phyloP scores from a whole-genome alignment of 2,113 vertebrate species.

The Notiomystis cincta region DNA sequence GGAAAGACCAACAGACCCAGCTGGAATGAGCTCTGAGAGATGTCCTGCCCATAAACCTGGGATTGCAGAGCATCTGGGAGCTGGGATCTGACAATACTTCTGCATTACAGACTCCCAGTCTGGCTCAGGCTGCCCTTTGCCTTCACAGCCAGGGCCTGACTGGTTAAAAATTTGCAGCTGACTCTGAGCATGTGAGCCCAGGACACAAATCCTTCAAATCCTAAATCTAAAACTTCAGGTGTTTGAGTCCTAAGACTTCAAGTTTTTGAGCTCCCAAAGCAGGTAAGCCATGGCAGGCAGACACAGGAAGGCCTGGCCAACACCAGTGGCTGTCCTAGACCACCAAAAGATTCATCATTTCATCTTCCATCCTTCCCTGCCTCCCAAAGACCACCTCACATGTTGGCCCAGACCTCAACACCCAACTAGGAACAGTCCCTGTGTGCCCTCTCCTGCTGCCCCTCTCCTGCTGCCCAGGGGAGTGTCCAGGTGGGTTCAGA shows the following conservation, averaged over 20 bases:
- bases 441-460: background rate
- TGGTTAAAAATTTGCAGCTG: background rate
- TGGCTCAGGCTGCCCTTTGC: background rate
- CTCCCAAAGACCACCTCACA: background rate
- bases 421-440: background rate
- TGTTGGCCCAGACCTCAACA: background rate
- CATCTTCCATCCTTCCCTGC: background rate
- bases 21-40: background rate
- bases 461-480: background rate
- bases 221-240: background rate
- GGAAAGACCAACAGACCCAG: background rate
- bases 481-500: background rate
- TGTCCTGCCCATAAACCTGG: background rate
- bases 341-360: background rate
- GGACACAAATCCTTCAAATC: background rate
- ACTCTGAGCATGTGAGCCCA: background rate
- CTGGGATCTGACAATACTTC: background rate
- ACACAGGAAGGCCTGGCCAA: background rate
- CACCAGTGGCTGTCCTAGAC: background rate
- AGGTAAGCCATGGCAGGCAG: background rate
- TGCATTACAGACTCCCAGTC: background rate
- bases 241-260: background rate
- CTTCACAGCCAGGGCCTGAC: background rate
- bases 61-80: background rate
- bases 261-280: background rate